Evolutionary conservation across 2,113 vertebrate species (phyloP).

Genomic region (Triplophysa siluroides): DNA sequence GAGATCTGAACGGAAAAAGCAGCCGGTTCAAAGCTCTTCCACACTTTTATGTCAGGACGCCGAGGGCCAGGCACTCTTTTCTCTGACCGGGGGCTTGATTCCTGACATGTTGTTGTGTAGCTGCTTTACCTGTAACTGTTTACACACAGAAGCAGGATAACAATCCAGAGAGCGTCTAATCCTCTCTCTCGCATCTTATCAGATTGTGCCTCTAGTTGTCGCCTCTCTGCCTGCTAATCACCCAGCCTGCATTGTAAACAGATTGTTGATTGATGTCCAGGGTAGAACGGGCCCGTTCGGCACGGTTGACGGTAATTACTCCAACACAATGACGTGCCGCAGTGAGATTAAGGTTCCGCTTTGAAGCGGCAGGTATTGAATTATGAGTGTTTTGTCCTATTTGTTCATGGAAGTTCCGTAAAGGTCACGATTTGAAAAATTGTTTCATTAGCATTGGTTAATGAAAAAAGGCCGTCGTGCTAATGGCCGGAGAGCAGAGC

Average conservation of each 20-base stretch:
- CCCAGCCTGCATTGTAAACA: slow-evolving; percentile 42
- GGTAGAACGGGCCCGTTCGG: slow-evolving; percentile 15
- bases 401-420: slow-evolving; percentile 30
- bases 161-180: slow-evolving; percentile 27
- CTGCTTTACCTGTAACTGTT: not conserved
- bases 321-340: slow-evolving; percentile 44
- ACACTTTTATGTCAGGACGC: not conserved
- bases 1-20: too few relatives aligned
- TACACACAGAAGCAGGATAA: slow-evolving; percentile 12
- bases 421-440: slow-evolving; percentile 57
- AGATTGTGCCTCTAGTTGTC: not conserved
- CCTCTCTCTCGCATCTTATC: slow-evolving; percentile 17
- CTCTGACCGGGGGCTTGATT: not conserved
- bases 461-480: slow-evolving; percentile 39
- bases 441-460: slow-evolving; percentile 49
- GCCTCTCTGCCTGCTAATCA: slow-evolving; percentile 33
- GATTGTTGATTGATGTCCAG: slow-evolving; percentile 38
- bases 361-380: slow-evolving; percentile 33
- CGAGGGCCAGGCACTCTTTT: not conserved
- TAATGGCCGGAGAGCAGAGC: slow-evolving; percentile 52
- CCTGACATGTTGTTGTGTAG: not conserved
- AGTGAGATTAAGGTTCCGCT: slow-evolving; percentile 18
- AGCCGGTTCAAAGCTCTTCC: too few relatives aligned
- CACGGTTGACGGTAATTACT: slow-evolving; percentile 32
- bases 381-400: slow-evolving; percentile 37